Base-by-base conservation (phyloP, 1,140 invertebrate species). In the Tribolium madens region DNA sequence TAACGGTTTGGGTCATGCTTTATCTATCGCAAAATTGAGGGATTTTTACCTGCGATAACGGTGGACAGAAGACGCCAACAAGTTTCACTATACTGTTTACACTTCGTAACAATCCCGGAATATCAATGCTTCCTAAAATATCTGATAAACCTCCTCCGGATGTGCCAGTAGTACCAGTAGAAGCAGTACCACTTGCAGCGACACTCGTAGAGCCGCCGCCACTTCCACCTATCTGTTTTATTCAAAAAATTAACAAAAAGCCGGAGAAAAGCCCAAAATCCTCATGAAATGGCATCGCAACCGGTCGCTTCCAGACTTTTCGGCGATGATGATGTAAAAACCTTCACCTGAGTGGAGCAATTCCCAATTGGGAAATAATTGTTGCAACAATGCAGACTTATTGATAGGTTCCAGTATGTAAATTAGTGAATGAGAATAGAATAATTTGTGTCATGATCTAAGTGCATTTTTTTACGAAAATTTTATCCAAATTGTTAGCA, bases 11-110 rank as follows among this genome's bases (percentile, higher is more conserved):
- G 21, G 57, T 33, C n/a, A 64, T 36, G 57, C 57, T 64, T 64
- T 64, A 33, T 64, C 26, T 64, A 33, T 64, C 26, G 12, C 31
- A 33, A 13, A 21, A 64, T 33, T 18, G 52, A 21, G 18, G 7
- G 46, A 18, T 17, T 12, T 71, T 84, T 85, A 85, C 84, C 84
- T 85, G 84, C 36, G 83, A 84, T 52, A 84, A 77, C 52, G 83
- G 84, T 13, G 84, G 83, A 79, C 83, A 85, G 68, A 83, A 83
- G 52, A 72, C 76, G 60, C 82, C 81, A 48, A 83, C 74, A 64
- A 83, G 64, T 80, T 81, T 81, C 17, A 83, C 82, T 73, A 83
- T 79, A 81, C 79, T 81, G 69, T 83, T 83, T 12, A 83, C 76
- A 78, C 82, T 81, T 80, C 78, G 75, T 36, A 83, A 80, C 18